Conservation (phyloP, 2,888 invertebrate species). For the Cryptosula pallasiana region DNA sequence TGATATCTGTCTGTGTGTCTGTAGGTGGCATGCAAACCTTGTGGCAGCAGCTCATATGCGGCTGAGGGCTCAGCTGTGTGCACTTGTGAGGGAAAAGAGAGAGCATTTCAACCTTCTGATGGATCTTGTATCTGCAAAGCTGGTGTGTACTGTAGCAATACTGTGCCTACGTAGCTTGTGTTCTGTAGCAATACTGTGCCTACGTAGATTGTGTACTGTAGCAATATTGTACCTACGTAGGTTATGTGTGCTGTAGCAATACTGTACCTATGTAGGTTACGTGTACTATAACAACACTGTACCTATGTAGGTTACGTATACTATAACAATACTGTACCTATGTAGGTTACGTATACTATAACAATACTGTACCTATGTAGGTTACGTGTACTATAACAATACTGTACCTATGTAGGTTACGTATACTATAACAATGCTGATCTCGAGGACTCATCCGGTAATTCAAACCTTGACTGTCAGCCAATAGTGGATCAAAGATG, state of each 20-base stretch:
- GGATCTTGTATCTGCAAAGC: slow-evolving; percentile 40
- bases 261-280: not conserved
- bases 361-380: not conserved
- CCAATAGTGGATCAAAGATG: slow-evolving; percentile 38
- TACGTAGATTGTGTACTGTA: not conserved
- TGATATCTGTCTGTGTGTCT: too few relatives aligned
- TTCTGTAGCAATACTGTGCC: not conserved
- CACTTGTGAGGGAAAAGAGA: slow-evolving; percentile 39
- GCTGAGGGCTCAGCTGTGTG: slow-evolving; percentile 35
- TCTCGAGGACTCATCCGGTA: slow-evolving; percentile 29
- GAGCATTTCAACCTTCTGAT: slow-evolving; percentile 40
- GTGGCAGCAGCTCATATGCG: slow-evolving; percentile 40
- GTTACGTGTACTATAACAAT: not conserved
- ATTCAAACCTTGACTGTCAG: slow-evolving; percentile 41
- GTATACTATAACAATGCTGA: slow-evolving; percentile 42
- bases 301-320: not conserved
- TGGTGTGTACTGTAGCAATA: slow-evolving; percentile 25
- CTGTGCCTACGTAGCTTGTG: not conserved
- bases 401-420: slow-evolving; percentile 31
- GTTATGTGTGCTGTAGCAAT: not conserved
- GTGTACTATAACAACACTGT: not conserved
- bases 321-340: not conserved
- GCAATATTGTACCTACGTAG: not conserved
- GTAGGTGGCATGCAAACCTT: slow-evolving; percentile 35
- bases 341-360: not conserved